These are phyloP conservation scores for Nautilus pompilius DNA, from an alignment of 1,140 invertebrate species.

Conservation along the genomic window DNA sequence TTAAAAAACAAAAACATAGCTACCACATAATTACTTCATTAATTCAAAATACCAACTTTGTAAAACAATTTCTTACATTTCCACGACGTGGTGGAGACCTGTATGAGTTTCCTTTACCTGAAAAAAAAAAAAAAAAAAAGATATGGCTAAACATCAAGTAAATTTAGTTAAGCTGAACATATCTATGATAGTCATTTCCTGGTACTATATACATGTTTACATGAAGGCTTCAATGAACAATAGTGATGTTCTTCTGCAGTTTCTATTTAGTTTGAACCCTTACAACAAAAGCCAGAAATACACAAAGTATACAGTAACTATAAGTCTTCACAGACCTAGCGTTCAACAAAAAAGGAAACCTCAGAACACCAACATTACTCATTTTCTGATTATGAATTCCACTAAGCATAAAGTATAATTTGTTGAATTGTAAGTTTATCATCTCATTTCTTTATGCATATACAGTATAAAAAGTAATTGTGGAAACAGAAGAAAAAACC, in stretches of 20 bases:
- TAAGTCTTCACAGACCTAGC: too few relatives aligned
- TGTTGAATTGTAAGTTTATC: too few relatives aligned
- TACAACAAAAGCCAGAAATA: background rate
- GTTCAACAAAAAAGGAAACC: too few relatives aligned
- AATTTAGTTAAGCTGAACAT: background rate
- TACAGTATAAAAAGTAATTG: too few relatives aligned
- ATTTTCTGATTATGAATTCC: too few relatives aligned
- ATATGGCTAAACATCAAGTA: background rate
- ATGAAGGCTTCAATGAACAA: background rate
- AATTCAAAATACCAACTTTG: background rate
- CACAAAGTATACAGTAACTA: background rate
- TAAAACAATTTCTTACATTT: constrained; percentile 15
- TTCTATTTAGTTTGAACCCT: too few relatives aligned
- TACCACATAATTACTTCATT: background rate
- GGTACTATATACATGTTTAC: background rate
- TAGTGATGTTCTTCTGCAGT: too few relatives aligned
- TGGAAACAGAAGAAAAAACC: too few relatives aligned
- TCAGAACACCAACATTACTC: too few relatives aligned
- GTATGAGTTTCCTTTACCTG: constrained; percentile 12
- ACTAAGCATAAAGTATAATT: too few relatives aligned
- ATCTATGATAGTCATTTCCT: background rate
- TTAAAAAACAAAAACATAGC: background rate
- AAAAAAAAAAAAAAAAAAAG: background rate
- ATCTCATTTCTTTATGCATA: too few relatives aligned
- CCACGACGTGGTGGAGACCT: constrained; percentile 19